A percentile compares a stretch with the other conserved stretches of the same genome.
Conservation (phyloP, 1,140 invertebrate species). For the Drosophila suzukii region DNA sequence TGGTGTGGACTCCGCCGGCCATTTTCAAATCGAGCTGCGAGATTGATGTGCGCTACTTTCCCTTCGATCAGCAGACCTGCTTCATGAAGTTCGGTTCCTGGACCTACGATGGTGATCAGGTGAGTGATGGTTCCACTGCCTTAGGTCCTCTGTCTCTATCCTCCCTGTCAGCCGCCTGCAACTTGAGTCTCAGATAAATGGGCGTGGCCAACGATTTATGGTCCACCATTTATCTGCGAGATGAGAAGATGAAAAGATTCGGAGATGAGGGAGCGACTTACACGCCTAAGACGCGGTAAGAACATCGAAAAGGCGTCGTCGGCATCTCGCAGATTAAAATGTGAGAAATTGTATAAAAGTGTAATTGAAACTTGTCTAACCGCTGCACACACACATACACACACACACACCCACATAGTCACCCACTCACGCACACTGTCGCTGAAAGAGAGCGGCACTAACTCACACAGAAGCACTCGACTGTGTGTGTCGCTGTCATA, state of each 20-base stretch:
- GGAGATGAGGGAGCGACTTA: conserved; percentile 48
- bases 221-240: conserved; percentile 55
- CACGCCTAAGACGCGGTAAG: conserved; percentile 68
- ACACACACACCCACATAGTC: neutral
- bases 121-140: conserved; percentile 81
- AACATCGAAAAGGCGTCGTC: conserved; percentile 76
- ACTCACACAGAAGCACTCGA: conserved; percentile 44
- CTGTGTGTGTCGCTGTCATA: conserved; percentile 69
- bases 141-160: neutral
- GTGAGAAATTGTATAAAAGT: conserved; percentile 83
- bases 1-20: conserved; percentile 96
- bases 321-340: conserved; percentile 71
- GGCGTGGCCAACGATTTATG: conserved; percentile 71
- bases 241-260: conserved; percentile 10
- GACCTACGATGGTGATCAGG: conserved; percentile 98
- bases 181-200: conserved; percentile 39
- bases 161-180: neutral
- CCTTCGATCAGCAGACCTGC: conserved; percentile 98
- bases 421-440: neutral
- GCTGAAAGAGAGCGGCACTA: conserved; percentile 12
- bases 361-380: conserved; percentile 83
- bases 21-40: conserved; percentile 99
- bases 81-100: conserved; percentile 99
- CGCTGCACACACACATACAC: conserved; percentile 44
- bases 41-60: conserved; percentile 98